Percentiles rank a stretch among this genome's conserved stretches.
Conservation (phyloP, 2,113 vertebrate genomes). For the Mirounga angustirostris region DNA sequence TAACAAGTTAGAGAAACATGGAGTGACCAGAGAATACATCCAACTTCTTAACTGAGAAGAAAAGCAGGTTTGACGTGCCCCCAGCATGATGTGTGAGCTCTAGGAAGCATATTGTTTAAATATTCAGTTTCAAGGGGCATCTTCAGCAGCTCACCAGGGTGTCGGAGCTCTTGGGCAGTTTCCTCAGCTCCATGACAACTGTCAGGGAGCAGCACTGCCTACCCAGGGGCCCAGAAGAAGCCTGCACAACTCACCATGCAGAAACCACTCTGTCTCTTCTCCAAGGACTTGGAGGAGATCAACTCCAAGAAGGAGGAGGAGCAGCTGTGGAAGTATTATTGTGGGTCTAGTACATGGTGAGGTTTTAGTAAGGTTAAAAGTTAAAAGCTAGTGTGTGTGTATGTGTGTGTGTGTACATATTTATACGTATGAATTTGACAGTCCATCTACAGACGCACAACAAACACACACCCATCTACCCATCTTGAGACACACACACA, state of each 20-base stretch:
- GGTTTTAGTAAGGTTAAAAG: background rate
- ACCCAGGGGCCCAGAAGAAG: background rate
- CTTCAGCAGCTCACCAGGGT: background rate
- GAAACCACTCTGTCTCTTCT: background rate
- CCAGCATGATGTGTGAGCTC: background rate
- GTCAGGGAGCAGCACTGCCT: background rate
- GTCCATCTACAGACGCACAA: background rate
- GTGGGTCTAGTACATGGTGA: fast-evolving
- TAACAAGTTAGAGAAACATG: background rate
- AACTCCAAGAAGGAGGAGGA: background rate
- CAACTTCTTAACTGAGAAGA: background rate
- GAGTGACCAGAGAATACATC: background rate
- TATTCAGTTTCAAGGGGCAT: background rate
- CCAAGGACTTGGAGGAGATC: background rate
- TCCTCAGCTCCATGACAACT: background rate
- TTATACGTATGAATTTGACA: background rate
- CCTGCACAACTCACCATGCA: background rate
- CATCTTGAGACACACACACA: background rate
- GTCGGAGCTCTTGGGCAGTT: background rate
- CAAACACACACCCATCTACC: background rate
- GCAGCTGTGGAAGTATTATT: background rate
- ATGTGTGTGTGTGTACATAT: background rate
- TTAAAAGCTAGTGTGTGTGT: background rate
- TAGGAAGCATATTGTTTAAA: background rate
- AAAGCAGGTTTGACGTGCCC: background rate